Base-by-base conservation (phyloP, 2,113 vertebrate species). In the Spea multiplicata region DNA sequence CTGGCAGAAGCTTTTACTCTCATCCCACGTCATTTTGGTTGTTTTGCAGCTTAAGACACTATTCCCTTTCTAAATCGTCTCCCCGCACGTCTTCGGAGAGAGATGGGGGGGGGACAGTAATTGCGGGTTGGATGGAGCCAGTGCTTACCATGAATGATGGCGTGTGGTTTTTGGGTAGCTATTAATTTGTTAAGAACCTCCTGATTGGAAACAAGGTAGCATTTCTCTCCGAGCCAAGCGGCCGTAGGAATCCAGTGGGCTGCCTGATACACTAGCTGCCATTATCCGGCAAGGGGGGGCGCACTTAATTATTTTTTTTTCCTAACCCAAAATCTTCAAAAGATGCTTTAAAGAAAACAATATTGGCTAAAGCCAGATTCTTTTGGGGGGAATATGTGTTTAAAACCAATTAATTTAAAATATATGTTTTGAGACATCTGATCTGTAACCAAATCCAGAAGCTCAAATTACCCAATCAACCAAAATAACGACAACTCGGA, bases 1-100 rank as follows among this genome's bases (percentile, higher is more conserved):
- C 80, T 86, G 86, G 84, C 87, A 83, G 81, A 12, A 65, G 72
- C 84, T 85, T 85, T 83, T 76, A 86, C 82, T 84, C 65, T 79
- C 83, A 73, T 14, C 79, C 75, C 16, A 0, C 75, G 79, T 64
- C 5, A 0, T 47, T 83, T 78, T 74, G 55, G 49, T 47, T 68
- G 61, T 52, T 80, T 80, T 65, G 71, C 79, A 81, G 66, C 76
- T 82, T 77, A 80, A 80, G 83, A 69, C 74, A 86, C 74, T 48
- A 82, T 78, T 84, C 57, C 70, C 2, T 1, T 83, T 83, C 46
- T 76, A 62, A 80, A 53, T 82, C 66, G 46, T 12, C 5, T 83
- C 53, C 12, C 1, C 0, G 80, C 81, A 47, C 71, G 69, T 83
- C 3, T 4, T 80, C 61, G 75, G 53, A 53, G 30, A 2, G 46